phyloP scores from a whole-genome alignment of 1,140 invertebrate species.

The Drosophila suzukii region DNA sequence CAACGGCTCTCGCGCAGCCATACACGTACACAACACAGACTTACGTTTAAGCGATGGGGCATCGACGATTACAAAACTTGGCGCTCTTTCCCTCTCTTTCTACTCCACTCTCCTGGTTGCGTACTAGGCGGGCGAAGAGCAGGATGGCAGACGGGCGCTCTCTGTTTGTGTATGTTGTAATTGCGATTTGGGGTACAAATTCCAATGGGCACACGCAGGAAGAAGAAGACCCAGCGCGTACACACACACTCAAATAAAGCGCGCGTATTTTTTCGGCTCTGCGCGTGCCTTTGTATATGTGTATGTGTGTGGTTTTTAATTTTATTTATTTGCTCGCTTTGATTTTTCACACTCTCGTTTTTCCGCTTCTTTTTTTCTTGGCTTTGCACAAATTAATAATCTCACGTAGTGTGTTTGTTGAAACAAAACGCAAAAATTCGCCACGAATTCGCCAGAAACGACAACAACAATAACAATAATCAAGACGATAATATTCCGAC shows the following conservation, averaged over 20 bases:
- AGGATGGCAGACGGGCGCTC: constrained; percentile 23
- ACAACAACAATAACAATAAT: constrained; percentile 24
- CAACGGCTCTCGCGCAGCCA: constrained; percentile 2
- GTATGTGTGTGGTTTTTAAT: constrained; percentile 17
- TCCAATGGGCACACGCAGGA: constrained; percentile 75
- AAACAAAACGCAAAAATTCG: constrained; percentile 24
- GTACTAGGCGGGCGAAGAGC: constrained; percentile 18
- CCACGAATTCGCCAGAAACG: constrained; percentile 10
- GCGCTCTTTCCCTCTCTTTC: constrained; percentile 8
- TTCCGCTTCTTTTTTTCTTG: constrained; percentile 7
- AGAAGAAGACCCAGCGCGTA: constrained; percentile 52
- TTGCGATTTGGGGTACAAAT: constrained; percentile 80
- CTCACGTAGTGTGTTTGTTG: constrained; percentile 11
- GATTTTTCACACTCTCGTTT: constrained; percentile 45
- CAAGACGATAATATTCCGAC: constrained; percentile 41
- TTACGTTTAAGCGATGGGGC: constrained; percentile 19
- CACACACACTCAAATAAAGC: constrained; percentile 35
- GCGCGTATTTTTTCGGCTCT: constrained; percentile 67
- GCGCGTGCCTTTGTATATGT: constrained; percentile 16
- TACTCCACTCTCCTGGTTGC: constrained; percentile 19
- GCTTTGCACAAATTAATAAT: constrained; percentile 37
- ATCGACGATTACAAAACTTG: constrained; percentile 35
- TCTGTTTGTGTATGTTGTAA: constrained; percentile 79
- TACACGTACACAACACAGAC: neutral
- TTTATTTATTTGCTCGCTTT: constrained; percentile 46